Evolutionary conservation across 1,140 invertebrate species (phyloP).

Genomic region (Trichogramma pretiosum): DNA sequence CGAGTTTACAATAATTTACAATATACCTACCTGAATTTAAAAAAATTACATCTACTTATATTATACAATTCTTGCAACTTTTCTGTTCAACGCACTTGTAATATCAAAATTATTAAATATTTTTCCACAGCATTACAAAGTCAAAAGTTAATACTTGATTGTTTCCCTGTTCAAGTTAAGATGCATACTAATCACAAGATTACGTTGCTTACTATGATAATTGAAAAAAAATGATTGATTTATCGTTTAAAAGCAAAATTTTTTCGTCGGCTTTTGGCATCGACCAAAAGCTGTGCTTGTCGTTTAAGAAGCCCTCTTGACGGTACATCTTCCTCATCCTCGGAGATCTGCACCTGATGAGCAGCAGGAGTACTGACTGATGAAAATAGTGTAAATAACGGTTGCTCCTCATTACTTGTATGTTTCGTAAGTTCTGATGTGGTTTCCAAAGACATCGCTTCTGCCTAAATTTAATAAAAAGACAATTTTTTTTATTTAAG

Average conservation of each 20-base stretch:
- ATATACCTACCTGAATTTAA: no score
- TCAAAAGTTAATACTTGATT: no score
- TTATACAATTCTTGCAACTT: no score
- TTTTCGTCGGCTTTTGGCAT: conserved; percentile 71
- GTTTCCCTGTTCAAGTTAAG: no score
- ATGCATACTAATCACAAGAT: no score
- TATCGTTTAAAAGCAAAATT: conserved; percentile 47
- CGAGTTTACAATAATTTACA: no score
- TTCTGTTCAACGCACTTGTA: no score
- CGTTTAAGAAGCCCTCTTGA: conserved; percentile 68
- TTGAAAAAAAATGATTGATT: no score
- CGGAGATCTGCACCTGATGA: conserved; percentile 47
- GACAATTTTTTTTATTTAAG: neutral
- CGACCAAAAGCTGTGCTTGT: conserved; percentile 73
- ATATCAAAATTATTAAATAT: no score
- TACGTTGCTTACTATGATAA: no score
- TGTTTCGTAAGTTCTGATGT: conserved; percentile 22
- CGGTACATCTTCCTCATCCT: conserved; percentile 76
- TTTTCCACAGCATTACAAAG: no score
- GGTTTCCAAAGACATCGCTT: conserved; percentile 28
- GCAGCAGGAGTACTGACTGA: conserved; percentile 24
- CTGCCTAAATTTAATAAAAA: conserved; percentile 24
- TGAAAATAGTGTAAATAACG: conserved; percentile 36
- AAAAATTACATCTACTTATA: no score
- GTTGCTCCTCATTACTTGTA: conserved; percentile 20